These are phyloP conservation scores for Oriolus oriolus DNA, from an alignment of 2,113 vertebrate genomes.

Conservation along the genomic window DNA sequence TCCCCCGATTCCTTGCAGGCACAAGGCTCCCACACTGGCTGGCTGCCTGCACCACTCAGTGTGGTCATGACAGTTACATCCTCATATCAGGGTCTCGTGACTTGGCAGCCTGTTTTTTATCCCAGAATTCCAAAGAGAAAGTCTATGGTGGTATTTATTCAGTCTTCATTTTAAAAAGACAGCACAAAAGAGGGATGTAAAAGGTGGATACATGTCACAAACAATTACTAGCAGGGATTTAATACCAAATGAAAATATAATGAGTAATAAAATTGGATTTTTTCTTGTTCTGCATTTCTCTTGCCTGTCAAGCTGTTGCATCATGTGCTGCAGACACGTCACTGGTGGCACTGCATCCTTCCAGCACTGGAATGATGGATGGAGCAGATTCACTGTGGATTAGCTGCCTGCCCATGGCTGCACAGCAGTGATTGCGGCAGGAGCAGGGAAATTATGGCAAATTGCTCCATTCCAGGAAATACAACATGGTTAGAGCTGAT, in stretches of 20 bases:
- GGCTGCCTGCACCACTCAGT: rapidly evolving
- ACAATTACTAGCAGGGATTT: background rate
- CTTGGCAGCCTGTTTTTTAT: background rate
- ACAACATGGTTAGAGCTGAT: background rate
- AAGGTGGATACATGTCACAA: background rate
- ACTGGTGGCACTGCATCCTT: background rate
- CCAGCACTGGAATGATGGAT: background rate
- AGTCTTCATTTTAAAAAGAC: background rate
- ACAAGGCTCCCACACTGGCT: background rate
- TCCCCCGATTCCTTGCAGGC: rapidly evolving
- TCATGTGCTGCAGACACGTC: rapidly evolving
- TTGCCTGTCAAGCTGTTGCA: background rate
- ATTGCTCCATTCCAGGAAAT: background rate
- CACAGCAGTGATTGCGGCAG: background rate
- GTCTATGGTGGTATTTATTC: background rate
- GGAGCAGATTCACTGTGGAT: background rate
- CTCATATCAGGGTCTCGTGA: background rate
- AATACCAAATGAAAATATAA: background rate
- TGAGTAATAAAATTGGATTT: background rate
- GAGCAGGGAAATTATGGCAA: background rate
- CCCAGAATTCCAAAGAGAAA: background rate
- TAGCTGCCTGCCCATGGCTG: background rate
- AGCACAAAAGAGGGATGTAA: background rate
- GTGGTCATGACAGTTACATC: rapidly evolving
- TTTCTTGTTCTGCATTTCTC: background rate